A percentile compares a stretch with the other conserved stretches of the same genome.
phyloP scores from a whole-genome alignment of 2,113 vertebrate species.

The Isurus oxyrinchus region DNA sequence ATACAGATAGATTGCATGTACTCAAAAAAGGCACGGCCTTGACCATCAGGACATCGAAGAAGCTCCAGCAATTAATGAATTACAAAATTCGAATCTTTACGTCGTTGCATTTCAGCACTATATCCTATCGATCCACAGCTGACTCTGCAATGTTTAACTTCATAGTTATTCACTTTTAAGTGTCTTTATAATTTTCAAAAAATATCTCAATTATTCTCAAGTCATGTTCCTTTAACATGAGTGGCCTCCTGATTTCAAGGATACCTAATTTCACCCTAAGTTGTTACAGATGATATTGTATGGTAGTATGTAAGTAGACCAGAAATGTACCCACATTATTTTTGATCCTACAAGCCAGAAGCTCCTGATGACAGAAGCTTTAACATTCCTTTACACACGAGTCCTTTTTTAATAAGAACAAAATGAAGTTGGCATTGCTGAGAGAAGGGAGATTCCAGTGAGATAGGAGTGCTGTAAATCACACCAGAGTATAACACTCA shows the following conservation, averaged over 20 bases:
- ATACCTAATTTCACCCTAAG: background rate
- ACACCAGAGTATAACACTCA: background rate
- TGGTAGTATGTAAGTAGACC: background rate
- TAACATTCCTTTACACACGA: background rate
- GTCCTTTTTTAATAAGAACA: background rate
- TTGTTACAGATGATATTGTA: background rate
- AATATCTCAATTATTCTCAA: background rate
- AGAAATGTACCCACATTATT: background rate
- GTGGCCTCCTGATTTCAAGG: background rate
- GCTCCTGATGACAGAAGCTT: background rate
- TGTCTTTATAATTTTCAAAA: background rate
- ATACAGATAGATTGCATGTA: background rate
- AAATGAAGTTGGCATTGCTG: background rate
- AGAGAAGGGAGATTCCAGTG: background rate
- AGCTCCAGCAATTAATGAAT: background rate
- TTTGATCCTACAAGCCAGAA: background rate
- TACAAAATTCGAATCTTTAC: background rate
- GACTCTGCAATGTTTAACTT: background rate
- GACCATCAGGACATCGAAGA: background rate
- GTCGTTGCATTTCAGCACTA: background rate
- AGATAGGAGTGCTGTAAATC: conserved; percentile 28
- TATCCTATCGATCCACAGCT: background rate
- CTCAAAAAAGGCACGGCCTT: background rate
- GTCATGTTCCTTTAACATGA: background rate
- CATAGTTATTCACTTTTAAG: background rate